Base-by-base conservation (phyloP, 1,140 invertebrate genomes). In the Papilio glaucus region DNA sequence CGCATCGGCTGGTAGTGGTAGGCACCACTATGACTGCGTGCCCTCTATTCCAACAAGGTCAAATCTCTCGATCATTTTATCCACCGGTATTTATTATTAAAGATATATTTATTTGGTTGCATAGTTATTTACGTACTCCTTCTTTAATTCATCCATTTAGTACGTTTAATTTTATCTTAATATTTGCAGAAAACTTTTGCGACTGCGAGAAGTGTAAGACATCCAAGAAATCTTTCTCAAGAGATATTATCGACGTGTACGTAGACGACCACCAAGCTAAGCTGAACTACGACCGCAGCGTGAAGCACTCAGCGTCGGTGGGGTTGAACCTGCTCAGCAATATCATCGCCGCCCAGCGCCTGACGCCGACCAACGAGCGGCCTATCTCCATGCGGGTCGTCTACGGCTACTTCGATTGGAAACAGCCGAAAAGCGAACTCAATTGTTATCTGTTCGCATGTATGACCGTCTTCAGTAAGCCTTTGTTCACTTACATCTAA, bases 271-370 rank as follows among this genome's bases (percentile, higher is more conserved):
- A 68, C 10, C 42, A 68, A 13, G 65, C 65, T 1, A 68, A n/a
- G 1, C 74, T 94, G 57, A 94, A 92, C 82, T 68, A 94, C 93
- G 10, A 89, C 89, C 24, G 80, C 79, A 9, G 91, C 7, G 39
- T 95, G 0, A 94, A 93, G 15, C 96, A 96, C 85, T 91, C 94
- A 1, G 89, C 94, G 13, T 95, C 95, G 0, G 93, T 95, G 5
- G 88, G 94, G 0, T 77, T 96, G n/a, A 94, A 94, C 77, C 68
- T 94, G 4, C 75, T 95, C 1, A 92, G 93, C 45, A 95, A 95
- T 83, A 82, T 94, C 41, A 68, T 96, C 12, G 85, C 95, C 0
- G 83, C 93, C 62, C 86, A 68, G 39, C 65, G 26, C 60, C n/a
- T 85, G 26, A 72, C 78, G 18, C 78, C 86, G 8, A 80, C 94